Conservation (phyloP, 2,113 vertebrate species). For the Australoheros scitulus region DNA sequence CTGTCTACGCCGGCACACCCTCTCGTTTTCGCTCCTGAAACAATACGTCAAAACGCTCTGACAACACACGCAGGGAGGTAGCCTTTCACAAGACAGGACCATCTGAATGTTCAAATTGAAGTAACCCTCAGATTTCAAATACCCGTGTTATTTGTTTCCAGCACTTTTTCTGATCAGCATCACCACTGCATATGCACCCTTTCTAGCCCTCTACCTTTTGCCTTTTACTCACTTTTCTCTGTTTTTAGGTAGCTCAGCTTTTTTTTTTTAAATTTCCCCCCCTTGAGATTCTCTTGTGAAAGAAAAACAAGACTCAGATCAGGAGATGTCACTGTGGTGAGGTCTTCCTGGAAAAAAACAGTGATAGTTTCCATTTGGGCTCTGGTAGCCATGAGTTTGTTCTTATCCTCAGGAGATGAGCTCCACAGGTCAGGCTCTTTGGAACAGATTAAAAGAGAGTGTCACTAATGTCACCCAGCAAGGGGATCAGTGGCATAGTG, state of each 20-base stretch:
- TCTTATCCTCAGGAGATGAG: slow-evolving; percentile 52
- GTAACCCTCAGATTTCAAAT: slow-evolving; percentile 32
- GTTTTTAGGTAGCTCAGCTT: neutral
- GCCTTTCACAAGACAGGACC: neutral
- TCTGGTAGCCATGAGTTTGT: slow-evolving; percentile 46
- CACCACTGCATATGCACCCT: neutral
- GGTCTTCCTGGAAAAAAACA: slow-evolving; percentile 24
- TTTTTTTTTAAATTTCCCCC: neutral
- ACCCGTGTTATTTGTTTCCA: neutral
- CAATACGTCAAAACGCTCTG: slow-evolving; percentile 62
- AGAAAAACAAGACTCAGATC: slow-evolving; percentile 47
- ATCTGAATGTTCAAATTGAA: slow-evolving; percentile 33
- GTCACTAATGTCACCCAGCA: slow-evolving; percentile 68
- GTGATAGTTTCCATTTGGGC: slow-evolving; percentile 58
- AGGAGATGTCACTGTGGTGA: slow-evolving; percentile 28
- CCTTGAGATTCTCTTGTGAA: slow-evolving; percentile 29
- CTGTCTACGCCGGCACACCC: slow-evolving; percentile 48
- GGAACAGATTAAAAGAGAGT: slow-evolving; percentile 76
- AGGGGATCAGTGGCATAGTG: slow-evolving; percentile 62
- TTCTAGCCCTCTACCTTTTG: neutral
- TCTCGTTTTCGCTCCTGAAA: slow-evolving; percentile 41
- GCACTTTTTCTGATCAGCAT: slow-evolving; percentile 13
- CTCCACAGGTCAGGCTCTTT: slow-evolving; percentile 67
- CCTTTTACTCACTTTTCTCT: slow-evolving; percentile 36
- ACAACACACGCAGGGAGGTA: slow-evolving; percentile 37